Base-by-base conservation (phyloP, 2,888 invertebrate genomes). In the Helobdella robusta region DNA sequence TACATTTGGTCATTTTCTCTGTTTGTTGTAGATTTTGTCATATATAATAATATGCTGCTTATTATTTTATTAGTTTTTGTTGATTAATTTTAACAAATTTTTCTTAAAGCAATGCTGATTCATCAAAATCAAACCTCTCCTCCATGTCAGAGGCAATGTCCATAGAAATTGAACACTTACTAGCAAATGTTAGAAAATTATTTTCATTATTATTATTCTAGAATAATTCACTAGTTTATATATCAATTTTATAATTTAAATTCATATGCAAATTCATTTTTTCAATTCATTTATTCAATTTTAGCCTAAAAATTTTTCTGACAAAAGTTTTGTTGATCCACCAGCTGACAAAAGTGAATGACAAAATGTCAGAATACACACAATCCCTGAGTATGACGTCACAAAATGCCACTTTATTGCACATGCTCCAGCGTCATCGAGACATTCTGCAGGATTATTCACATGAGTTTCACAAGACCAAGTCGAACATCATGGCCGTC, bases 361-460 rank as follows among this genome's bases (percentile, higher is more conserved):
- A 81, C 70, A 71, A 77, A 67, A 81, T 82, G 81, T 75, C 79
- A 23, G 79, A 80, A 63, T 80, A 77, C 72, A 35, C 46, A 28
- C 77, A 78, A 71, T 76, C 73, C 64, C 72, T 78, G 56, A 64
- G 67, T 25, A 68, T 74, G 58, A 74, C 72, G 23, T 75, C 80
- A 0, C 80, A 81, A 3, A 82, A 81, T 69, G 87, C 91, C 40
- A 90, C 92, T 0, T 87, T 91, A 75, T 84, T 90, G 75, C 95
- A 95, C 78, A 97, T 93, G 0, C 83, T 95, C 70, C 91, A 94
- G 79, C 84, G 97, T 63, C 97, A 97, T 77, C 85, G 90, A 73
- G 97, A 97, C 80, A 98, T 98, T 74, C 83, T 97, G 40, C 88
- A 87, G 80, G 95, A 95, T 75, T 91, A 97, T 77, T 87, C 79